Conservation (phyloP, 2,888 invertebrate genomes). For the Hypomecis punctinalis region DNA sequence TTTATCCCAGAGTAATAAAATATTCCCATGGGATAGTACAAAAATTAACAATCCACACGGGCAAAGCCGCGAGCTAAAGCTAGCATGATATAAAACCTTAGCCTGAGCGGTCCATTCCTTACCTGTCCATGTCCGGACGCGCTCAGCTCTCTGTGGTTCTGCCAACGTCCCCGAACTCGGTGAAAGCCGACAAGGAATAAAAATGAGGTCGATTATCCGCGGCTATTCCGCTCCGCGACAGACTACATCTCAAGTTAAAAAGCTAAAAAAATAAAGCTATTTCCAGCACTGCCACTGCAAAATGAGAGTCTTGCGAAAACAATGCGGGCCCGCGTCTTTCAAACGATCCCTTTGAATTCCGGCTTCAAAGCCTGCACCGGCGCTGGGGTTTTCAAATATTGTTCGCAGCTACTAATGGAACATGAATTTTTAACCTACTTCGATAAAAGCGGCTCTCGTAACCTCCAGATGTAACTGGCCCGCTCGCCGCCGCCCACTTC, state of each 20-base stretch:
- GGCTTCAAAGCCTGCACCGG: conserved; percentile 57
- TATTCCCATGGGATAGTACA: too few species aligned
- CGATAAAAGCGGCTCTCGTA: conserved; percentile 43
- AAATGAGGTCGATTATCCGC: conserved; percentile 5
- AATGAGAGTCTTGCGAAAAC: conserved; percentile 62
- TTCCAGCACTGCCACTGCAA: conserved; percentile 50
- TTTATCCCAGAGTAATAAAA: too few species aligned
- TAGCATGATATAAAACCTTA: too few species aligned
- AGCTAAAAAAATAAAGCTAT: conserved; percentile 57
- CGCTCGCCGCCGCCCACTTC: conserved; percentile 35
- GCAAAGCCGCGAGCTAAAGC: too few species aligned
- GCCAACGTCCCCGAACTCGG: background rate
- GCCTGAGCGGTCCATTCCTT: too few species aligned
- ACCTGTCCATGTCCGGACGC: too few species aligned
- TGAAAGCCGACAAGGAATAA: conserved; percentile 5
- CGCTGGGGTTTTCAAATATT: conserved; percentile 59
- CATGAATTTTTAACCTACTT: conserved; percentile 59
- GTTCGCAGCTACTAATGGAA: conserved; percentile 56
- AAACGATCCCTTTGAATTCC: conserved; percentile 60
- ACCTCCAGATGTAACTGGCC: conserved; percentile 34
- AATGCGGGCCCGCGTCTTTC: conserved; percentile 58
- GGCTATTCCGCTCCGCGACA: conserved; percentile 35
- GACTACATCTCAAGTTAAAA: conserved; percentile 48
- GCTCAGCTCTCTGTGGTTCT: background rate
- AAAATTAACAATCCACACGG: too few species aligned